These are phyloP conservation scores for Podargus strigoides DNA, from an alignment of 2,797 vertebrate species.

Conservation along the genomic window DNA sequence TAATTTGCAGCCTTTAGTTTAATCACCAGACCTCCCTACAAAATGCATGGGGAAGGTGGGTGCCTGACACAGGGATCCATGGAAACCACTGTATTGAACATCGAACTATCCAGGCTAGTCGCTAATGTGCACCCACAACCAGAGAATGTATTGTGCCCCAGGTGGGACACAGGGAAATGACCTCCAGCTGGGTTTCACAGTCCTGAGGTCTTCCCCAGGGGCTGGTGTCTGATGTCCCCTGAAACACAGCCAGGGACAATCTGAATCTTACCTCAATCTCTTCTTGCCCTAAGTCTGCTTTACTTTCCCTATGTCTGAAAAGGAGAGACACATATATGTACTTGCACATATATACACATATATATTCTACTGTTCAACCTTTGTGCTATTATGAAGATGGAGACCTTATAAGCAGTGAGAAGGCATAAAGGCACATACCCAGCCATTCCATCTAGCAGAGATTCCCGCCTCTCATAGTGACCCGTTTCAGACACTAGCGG, in stretches of 20 bases:
- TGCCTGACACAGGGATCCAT: neutral
- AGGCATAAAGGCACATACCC: neutral
- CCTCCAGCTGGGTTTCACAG: neutral
- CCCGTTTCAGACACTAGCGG: neutral
- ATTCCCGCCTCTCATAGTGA: neutral
- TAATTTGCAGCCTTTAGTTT: neutral
- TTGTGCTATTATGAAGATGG: neutral
- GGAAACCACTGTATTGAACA: neutral
- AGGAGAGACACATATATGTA: neutral
- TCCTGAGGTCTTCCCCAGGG: neutral
- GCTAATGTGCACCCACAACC: neutral
- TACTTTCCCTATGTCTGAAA: neutral
- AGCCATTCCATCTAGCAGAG: neutral
- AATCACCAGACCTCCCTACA: neutral
- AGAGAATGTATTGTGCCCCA: neutral
- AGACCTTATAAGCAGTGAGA: neutral
- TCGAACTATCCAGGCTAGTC: fast-evolving
- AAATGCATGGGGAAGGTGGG: neutral
- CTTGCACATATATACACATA: neutral
- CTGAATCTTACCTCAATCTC: neutral
- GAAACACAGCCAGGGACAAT: neutral
- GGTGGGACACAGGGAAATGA: neutral
- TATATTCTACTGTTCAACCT: neutral
- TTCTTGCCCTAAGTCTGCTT: neutral
- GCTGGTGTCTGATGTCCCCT: neutral